phyloP scores from a whole-genome alignment of 2,113 vertebrate species.

The Myotis yumanensis region DNA sequence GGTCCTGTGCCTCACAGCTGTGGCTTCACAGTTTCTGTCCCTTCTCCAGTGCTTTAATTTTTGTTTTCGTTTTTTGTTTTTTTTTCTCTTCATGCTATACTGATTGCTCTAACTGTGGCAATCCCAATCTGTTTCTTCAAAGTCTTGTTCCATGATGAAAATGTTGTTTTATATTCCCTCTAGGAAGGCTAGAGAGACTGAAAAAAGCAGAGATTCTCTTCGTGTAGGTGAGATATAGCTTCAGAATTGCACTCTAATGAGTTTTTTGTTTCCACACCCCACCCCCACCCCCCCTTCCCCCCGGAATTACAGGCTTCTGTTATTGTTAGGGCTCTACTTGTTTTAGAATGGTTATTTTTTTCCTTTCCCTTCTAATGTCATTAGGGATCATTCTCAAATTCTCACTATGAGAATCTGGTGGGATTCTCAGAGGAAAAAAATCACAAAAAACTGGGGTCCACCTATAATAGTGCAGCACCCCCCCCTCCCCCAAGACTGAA shows the following conservation, averaged over 20 bases:
- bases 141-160: background rate
- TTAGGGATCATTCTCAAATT: background rate
- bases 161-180: background rate
- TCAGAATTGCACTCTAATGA: background rate
- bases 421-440: too few species aligned
- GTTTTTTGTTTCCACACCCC: background rate
- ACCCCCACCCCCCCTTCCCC: fast-evolving
- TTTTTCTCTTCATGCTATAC: background rate
- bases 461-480: background rate
- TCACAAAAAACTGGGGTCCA: background rate
- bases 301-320: background rate
- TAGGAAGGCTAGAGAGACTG: background rate
- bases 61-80: too few species aligned
- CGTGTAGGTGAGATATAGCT: fast-evolving
- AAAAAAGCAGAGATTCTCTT: background rate
- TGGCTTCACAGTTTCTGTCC: background rate
- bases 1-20: background rate
- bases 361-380: background rate
- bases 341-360: background rate
- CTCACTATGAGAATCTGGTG: background rate
- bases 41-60: background rate
- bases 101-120: background rate
- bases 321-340: background rate
- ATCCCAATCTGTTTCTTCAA: background rate
- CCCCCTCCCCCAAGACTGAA: background rate